Conservation (phyloP, 2,888 invertebrate genomes). For the Caenorhabditis zanzibari region DNA sequence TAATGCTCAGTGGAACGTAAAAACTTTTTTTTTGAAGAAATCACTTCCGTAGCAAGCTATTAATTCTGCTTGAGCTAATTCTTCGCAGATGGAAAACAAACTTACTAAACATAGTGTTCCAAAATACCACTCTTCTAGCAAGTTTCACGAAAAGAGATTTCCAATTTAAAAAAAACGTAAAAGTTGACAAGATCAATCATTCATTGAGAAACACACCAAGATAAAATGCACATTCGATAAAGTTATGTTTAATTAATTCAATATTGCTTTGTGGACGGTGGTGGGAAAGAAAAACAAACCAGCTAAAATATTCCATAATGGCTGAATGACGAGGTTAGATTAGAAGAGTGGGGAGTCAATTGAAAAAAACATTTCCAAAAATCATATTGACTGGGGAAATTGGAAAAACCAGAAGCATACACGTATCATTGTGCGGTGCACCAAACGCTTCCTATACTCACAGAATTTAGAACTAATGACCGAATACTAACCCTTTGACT, state of each 20-base stretch:
- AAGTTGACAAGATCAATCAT: neutral
- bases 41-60: neutral
- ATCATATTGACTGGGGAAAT: neutral
- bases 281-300: slow-evolving; percentile 5
- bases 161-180: neutral
- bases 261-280: neutral
- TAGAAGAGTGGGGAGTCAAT: neutral
- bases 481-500: slow-evolving; percentile 52
- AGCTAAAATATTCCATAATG: slow-evolving; percentile 10
- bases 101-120: too few species aligned
- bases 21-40: neutral
- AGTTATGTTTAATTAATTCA: neutral
- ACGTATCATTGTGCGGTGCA: slow-evolving; percentile 25
- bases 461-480: slow-evolving; percentile 33
- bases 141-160: too few species aligned
- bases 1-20: slow-evolving; percentile 28
- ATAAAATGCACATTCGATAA: neutral
- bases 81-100: too few species aligned
- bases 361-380: neutral
- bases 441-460: slow-evolving; percentile 24
- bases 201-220: slow-evolving; percentile 9
- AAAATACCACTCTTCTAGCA: too few species aligned
- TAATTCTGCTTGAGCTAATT: slow-evolving; percentile 20
- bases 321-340: slow-evolving; percentile 18
- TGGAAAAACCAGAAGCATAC: slow-evolving; percentile 16